Percentiles rank a stretch among this genome's conserved stretches.
Conservation (phyloP, 2,797 vertebrate species). For the Pseudochirops cupreus region DNA sequence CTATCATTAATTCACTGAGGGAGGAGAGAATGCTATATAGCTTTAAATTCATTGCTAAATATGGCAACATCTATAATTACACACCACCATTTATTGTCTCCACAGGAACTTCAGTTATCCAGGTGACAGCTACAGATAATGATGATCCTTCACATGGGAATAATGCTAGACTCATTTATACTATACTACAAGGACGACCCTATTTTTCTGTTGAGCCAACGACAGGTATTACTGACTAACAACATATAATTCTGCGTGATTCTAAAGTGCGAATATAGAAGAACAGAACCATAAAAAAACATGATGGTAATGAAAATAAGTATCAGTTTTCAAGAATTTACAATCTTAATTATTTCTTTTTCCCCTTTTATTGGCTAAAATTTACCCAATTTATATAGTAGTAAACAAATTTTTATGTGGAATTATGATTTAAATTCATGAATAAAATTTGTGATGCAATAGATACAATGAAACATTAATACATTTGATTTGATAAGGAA, state of each 20-base stretch:
- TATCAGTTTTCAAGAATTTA: neutral
- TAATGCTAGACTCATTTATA: conserved; percentile 94
- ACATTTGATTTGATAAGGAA: neutral
- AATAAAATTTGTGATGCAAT: neutral
- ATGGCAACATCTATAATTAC: neutral
- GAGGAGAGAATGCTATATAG: neutral
- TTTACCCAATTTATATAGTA: neutral
- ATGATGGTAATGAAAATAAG: neutral
- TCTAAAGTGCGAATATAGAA: neutral
- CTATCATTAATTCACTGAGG: neutral
- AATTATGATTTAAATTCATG: neutral
- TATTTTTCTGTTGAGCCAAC: conserved; percentile 98
- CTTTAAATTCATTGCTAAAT: neutral
- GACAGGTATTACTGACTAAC: conserved; percentile 89
- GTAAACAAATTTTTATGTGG: neutral
- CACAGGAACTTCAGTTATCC: conserved; percentile 93
- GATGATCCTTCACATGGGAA: conserved; percentile 93
- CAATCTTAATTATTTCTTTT: neutral
- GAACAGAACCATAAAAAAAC: neutral
- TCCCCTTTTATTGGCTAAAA: neutral
- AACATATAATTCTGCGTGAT: neutral
- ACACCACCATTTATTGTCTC: conserved; percentile 54
- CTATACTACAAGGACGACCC: conserved; percentile 93
- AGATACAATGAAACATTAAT: neutral
- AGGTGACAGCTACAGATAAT: conserved; percentile 95